Conservation (phyloP, 2,113 vertebrate genomes). For the Caranx melampygus region DNA sequence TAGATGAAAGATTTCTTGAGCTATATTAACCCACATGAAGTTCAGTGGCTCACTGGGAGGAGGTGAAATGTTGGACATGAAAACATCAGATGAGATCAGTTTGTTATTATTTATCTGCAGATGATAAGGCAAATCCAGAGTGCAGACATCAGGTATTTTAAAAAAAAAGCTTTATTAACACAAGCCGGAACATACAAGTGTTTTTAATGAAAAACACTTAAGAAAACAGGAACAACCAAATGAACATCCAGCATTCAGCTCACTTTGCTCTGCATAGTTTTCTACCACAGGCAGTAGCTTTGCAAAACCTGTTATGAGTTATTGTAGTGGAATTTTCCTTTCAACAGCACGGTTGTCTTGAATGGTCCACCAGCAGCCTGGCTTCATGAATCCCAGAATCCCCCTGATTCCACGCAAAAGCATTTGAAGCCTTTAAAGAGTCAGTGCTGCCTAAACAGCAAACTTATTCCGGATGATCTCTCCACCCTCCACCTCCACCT, state of each 20-base stretch:
- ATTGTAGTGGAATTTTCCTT: not conserved
- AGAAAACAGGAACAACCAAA: not conserved
- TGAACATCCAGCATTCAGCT: not conserved
- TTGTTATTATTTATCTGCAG: not conserved
- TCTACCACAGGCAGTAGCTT: not conserved
- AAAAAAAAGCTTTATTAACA: conserved; percentile 31
- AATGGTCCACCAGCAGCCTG: not conserved
- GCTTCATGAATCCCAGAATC: not conserved
- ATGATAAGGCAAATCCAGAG: not conserved
- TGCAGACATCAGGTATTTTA: not conserved
- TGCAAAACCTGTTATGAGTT: not conserved
- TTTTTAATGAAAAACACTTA: not conserved
- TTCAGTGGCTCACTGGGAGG: not conserved
- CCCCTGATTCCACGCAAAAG: not conserved
- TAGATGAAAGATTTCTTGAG: not conserved
- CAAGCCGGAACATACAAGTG: not conserved
- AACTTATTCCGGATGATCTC: conserved; percentile 96
- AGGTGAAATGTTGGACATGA: not conserved
- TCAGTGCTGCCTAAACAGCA: conserved; percentile 71
- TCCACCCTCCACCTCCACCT: conserved; percentile 97
- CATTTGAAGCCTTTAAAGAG: not conserved
- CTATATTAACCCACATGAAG: not conserved
- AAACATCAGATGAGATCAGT: not conserved
- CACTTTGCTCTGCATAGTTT: not conserved
- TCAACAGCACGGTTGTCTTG: conserved; percentile 7